Base-by-base conservation (phyloP, 2,888 invertebrate genomes). In the Torymus tubicola region DNA sequence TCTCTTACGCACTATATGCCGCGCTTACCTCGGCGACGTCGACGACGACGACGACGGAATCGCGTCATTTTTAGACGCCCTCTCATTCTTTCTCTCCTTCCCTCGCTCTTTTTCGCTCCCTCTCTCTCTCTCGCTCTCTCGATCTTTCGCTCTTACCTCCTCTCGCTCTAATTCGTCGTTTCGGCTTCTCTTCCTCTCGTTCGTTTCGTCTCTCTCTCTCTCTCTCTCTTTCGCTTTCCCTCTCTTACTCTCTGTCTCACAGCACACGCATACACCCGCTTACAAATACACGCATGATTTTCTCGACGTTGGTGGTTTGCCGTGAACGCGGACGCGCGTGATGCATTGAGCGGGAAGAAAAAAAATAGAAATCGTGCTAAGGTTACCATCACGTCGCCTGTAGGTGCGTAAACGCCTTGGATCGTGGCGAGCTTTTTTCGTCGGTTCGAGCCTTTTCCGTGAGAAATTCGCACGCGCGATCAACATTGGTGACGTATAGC, bases 311-410 rank as follows among this genome's bases (percentile, higher is more conserved):
- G 31, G 42, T 16, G 31, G 18, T 42, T 42, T 31, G 50, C 12
- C 18, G 55, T 13, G 21, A 42, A 42, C 42, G 8, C 42, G 8
- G 10, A 42, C 16, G 52, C 64, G 55, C 3, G 53, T 18, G 69
- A 63, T 69, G 63, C 55, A 76, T 16, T 24, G 69, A 21, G 11
- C 21, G 67, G 50, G 55, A 12, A 18, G 50, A 70, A 72, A 74
- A 87, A 87, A 90, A 90, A 90, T 90, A 90, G 90, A 90, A 87
- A 87, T 82, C 86, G 87, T 90, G 90, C 89, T 90, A 90, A 90
- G 90, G 89, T 90, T 89, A 88, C 88, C 63, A 31, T 16, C 69
- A 8, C 31, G 69, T 24, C 10, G 52, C n/a, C n/a, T 31, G 42
- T n/a, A 14, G 65, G 57, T 18, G 31, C 57, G 55, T n/a, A 53